These are phyloP conservation scores for Thecocarcelia acutangulata DNA, from an alignment of 2,888 invertebrate genomes.

Conservation along the genomic window DNA sequence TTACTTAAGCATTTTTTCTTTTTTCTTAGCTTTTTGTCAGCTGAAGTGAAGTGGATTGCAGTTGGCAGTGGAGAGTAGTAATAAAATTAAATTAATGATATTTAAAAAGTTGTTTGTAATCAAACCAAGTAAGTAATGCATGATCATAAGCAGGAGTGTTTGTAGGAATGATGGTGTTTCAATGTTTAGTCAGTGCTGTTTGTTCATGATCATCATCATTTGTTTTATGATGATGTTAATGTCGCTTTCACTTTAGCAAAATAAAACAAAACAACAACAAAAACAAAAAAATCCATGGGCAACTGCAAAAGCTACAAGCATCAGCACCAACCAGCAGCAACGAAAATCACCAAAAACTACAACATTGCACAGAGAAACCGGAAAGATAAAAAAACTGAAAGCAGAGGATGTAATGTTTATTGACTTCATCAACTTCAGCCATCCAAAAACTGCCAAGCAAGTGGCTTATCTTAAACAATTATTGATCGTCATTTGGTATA, in stretches of 20 bases:
- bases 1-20: slow-evolving; percentile 22
- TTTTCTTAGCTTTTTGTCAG: slow-evolving; percentile 26
- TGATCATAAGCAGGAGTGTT: not conserved
- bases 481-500: no score
- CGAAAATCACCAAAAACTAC: slow-evolving; percentile 13
- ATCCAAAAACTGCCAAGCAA: not conserved
- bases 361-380: slow-evolving; percentile 38
- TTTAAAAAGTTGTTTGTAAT: slow-evolving; percentile 26
- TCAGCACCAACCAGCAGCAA: slow-evolving; percentile 9
- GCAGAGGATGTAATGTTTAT: slow-evolving; percentile 13
- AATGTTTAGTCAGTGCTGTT: slow-evolving; percentile 27
- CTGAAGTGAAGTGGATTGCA: slow-evolving; percentile 57
- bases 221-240: slow-evolving; percentile 47
- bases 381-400: slow-evolving; percentile 14
- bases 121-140: slow-evolving; percentile 36
- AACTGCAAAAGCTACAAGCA: slow-evolving; percentile 22
- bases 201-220: slow-evolving; percentile 20
- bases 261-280: no score
- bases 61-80: not conserved
- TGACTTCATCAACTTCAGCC: slow-evolving; percentile 21
- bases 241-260: slow-evolving; percentile 68
- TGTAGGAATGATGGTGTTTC: slow-evolving; percentile 9
- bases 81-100: not conserved
- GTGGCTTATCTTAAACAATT: no score
- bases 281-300: slow-evolving; percentile 22